Base-by-base conservation (phyloP, 2,888 invertebrate species). In the Temnothorax unifasciatus region DNA sequence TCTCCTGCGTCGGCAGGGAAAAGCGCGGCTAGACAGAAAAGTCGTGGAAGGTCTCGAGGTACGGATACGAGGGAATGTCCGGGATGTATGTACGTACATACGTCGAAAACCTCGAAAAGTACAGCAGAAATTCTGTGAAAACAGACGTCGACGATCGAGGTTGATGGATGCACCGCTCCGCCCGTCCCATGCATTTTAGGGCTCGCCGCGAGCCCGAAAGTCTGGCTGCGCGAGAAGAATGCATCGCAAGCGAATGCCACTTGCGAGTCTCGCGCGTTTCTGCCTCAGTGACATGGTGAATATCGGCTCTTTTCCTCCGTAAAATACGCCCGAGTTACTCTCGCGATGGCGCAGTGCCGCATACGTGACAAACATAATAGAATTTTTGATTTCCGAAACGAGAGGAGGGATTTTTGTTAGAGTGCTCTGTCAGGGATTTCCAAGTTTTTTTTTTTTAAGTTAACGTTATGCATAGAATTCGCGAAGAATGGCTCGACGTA, bases 121-220 rank as follows among this genome's bases (percentile, higher is more conserved):
- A 29, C 66, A 54, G 66, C n/a, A 44, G 47, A 71, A 81, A 81
- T 81, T 81, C 71, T 57, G 57, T 13, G 52, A 59, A 81, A 81
- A 81, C 71, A 81, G 79, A 81, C 69, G 69, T 61, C 59, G 69
- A 69, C 68, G 59, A 79, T 79, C 50, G 69, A 59, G 47, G 59
- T 21, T 81, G 79, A 81, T 69, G 71, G 79, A 81, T 71, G 59
- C 59, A 34, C 21, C n/a, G 21, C 18, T 21, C 52, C 11, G 29
- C 29, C 9, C 71, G 15, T 15, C 3, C 34, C 34, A 21, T 47
- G 69, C 59, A 61, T 81, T 69, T 81, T 61, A 59, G 47, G 69
- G 54, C 41, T 41, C 41, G 64, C 52, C 54, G 41, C 64, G 38
- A 74, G n/a, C 6, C 13, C 29, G 41, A 29, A 41, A 57, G 47